Percentiles rank a stretch among this genome's conserved stretches.
These are phyloP conservation scores for Zonitis immaculata DNA, from an alignment of 2,888 invertebrate genomes.

Conservation along the genomic window DNA sequence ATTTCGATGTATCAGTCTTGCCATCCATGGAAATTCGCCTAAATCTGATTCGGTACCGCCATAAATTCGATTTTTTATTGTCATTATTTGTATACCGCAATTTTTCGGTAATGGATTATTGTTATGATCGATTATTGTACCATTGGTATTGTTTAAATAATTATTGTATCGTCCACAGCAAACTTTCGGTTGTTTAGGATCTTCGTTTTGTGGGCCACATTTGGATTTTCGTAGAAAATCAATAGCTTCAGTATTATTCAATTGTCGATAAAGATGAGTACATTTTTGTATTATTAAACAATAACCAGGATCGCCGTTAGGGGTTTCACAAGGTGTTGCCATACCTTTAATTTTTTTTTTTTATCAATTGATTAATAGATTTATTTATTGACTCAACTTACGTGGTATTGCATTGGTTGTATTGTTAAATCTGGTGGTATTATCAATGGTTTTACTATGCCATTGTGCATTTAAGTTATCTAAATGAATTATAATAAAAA, in stretches of 20 bases:
- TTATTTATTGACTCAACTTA: too few relatives aligned
- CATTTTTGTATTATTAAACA: slow-evolving; percentile 50
- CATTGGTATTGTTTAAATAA: too few relatives aligned
- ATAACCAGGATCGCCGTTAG: slow-evolving; percentile 41
- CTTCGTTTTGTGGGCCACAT: slow-evolving; percentile 36
- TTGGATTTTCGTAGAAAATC: slow-evolving; percentile 33
- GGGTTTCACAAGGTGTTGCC: slow-evolving; percentile 45
- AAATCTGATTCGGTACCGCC: slow-evolving; percentile 48
- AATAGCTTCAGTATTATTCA: slow-evolving; percentile 26
- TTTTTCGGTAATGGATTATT: slow-evolving; percentile 32
- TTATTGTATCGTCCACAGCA: slow-evolving; percentile 40
- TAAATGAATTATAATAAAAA: background rate
- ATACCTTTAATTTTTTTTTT: too few relatives aligned
- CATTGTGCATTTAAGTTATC: background rate
- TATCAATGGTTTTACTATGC: background rate
- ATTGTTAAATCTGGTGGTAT: background rate
- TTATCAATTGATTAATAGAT: too few relatives aligned
- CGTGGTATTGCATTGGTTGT: background rate
- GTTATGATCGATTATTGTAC: too few relatives aligned
- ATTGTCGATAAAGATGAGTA: slow-evolving; percentile 37
- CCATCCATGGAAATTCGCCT: slow-evolving; percentile 56
- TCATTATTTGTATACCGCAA: slow-evolving; percentile 40
- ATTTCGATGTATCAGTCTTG: slow-evolving; percentile 49
- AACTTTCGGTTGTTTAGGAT: slow-evolving; percentile 31
- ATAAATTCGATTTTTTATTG: slow-evolving; percentile 36